Evolutionary conservation across 2,797 vertebrate genomes (phyloP), one percentile per base, ranked within the genome.

Genomic region (Hippoglossus hippoglossus): DNA sequence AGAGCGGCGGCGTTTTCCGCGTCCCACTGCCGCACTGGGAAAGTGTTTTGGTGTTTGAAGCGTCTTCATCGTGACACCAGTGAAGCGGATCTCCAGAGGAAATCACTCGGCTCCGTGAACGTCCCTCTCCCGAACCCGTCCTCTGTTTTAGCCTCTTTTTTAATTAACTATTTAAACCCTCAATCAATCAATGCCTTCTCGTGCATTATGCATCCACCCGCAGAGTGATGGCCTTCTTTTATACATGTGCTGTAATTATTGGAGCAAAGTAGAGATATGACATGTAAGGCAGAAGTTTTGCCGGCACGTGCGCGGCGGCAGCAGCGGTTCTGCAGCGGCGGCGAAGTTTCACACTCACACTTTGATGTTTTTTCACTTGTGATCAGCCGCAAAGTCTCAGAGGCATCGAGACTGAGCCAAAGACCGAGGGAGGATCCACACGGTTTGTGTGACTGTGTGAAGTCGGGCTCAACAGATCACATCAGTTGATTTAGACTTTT

Each of bases 341-440:
- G 15, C 21, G 36, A 67, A 73, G 80, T 44, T 75, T 84, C 58
- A 54, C 31, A 47, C 67, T 47, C 1, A 0, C 58, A 36, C 80
- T 90, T 87, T 89, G 73, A 90, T 85, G 79, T 82, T 71, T 26
- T 26, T 7, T 61, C 36, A 36, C 21, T 77, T 46, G 24, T n/a
- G 83, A 86, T 87, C 66, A 86, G 68, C 71, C 50, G 2, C n/a
- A 36, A 28, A 46, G 63, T 77, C 71, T 73, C 56, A 26, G 61
- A 80, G 61, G 58, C 53, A 16, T 28, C 4, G 52, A 63, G 71
- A 81, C 7, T 22, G 46, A 71, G 69, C 34, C 0, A 60, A 60
- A 28, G 51, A 57, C 63, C 58, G 34, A 16, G 47, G 44, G 75
- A 75, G 74, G 19, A 31, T 26, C 54, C 31, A 2, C 4, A 55